A percentile compares a stretch with the other conserved stretches of the same genome.
phyloP scores from a whole-genome alignment of 2,888 invertebrate genomes.

The Agrotis puta region DNA sequence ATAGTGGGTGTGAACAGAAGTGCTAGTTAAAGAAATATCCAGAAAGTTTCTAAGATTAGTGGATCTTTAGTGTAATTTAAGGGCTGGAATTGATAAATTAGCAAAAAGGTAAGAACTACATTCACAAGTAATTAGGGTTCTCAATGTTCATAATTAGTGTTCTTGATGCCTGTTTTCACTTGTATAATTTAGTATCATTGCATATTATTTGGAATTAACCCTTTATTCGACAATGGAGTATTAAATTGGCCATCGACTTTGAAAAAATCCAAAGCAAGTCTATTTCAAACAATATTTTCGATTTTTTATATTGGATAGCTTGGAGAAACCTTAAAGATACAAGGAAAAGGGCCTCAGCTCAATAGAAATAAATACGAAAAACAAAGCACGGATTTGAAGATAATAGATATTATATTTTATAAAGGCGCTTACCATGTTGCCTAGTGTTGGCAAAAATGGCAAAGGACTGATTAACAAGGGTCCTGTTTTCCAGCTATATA shows the following conservation, averaged over 20 bases:
- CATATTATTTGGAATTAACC: background rate
- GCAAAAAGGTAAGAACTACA: constrained; percentile 27
- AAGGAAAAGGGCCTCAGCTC: too few relatives aligned
- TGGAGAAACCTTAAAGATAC: too few relatives aligned
- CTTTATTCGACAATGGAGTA: too few relatives aligned
- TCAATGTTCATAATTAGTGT: too few relatives aligned
- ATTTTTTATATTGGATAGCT: too few relatives aligned
- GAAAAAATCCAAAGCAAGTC: too few relatives aligned
- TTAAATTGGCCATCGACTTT: too few relatives aligned
- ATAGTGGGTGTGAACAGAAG: background rate
- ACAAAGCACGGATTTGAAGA: too few relatives aligned
- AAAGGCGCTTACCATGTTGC: background rate
- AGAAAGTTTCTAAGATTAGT: background rate
- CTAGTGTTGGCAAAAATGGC: background rate
- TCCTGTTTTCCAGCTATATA: too few relatives aligned
- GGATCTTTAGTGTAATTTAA: background rate
- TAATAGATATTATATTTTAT: too few relatives aligned
- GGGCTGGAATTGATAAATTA: background rate
- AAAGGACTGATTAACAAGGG: background rate
- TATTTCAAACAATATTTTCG: too few relatives aligned
- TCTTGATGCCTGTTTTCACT: background rate
- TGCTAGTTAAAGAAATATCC: background rate
- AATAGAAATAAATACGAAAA: too few relatives aligned
- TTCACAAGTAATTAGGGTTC: background rate
- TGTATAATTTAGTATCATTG: background rate